phyloP scores from a whole-genome alignment of 2,113 vertebrate species.

The Nerophis lumbriciformis region DNA sequence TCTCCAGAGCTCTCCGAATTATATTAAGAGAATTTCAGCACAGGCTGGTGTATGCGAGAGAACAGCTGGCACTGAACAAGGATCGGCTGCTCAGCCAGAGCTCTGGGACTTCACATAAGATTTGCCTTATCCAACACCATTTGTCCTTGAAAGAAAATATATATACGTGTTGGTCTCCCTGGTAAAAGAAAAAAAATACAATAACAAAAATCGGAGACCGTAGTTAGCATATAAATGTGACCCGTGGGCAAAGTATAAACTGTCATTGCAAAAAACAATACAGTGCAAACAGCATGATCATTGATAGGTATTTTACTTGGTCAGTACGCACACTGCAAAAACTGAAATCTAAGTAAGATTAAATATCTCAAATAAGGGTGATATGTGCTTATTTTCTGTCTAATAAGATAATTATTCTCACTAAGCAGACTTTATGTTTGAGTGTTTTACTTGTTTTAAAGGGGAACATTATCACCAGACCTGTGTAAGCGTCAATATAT shows the following conservation, averaged over 20 bases:
- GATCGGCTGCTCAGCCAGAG: conserved; percentile 84
- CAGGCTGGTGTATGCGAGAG: conserved; percentile 90
- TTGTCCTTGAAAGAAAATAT: conserved; percentile 85
- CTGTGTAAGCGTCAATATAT: too few species aligned
- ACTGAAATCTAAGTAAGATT: too few species aligned
- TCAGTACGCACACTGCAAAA: too few species aligned
- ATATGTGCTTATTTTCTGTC: too few species aligned
- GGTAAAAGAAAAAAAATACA: conserved; percentile 53
- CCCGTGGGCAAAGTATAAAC: conserved; percentile 26
- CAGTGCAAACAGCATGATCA: neutral
- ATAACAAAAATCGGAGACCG: conserved; percentile 46
- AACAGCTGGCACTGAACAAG: conserved; percentile 97
- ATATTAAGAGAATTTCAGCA: conserved; percentile 98
- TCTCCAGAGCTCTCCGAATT: conserved; percentile 97
- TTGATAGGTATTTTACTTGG: too few species aligned
- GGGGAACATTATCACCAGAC: too few species aligned
- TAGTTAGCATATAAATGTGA: conserved; percentile 57
- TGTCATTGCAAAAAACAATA: conserved; percentile 39
- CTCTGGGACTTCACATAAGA: conserved; percentile 86
- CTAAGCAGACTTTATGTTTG: too few species aligned
- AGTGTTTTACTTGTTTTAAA: too few species aligned
- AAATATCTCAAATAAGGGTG: too few species aligned
- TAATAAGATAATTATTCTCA: too few species aligned
- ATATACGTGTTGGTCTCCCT: conserved; percentile 53
- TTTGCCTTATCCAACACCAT: conserved; percentile 79